Conservation (phyloP, 2,797 vertebrate genomes). For the Odontamblyopus rebecca region DNA sequence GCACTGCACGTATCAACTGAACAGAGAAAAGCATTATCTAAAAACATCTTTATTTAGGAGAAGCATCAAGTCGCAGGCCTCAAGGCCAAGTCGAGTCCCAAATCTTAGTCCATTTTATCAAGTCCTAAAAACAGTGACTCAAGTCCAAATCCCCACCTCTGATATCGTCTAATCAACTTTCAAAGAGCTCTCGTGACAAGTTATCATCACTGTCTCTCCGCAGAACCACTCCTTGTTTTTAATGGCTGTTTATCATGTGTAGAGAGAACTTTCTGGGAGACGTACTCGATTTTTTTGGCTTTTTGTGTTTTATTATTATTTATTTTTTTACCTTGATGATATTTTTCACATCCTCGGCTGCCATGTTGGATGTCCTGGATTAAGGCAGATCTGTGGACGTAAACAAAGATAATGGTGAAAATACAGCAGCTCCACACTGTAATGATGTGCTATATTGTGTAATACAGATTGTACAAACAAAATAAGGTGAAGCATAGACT, state of each 20-base stretch:
- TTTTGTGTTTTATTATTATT: constrained; percentile 19
- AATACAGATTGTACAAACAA: background rate
- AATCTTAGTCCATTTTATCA: too few relatives aligned
- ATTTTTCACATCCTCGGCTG: constrained; percentile 81
- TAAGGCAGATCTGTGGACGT: constrained; percentile 75
- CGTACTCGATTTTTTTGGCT: background rate
- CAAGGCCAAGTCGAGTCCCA: too few relatives aligned
- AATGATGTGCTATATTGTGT: background rate
- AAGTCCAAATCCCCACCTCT: too few relatives aligned
- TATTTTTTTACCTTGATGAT: constrained; percentile 66
- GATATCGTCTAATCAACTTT: constrained; percentile 59
- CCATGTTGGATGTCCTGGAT: constrained; percentile 87
- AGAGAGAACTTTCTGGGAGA: constrained; percentile 14
- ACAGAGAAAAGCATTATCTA: too few relatives aligned
- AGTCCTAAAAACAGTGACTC: too few relatives aligned
- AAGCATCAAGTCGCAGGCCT: too few relatives aligned
- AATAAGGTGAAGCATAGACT: too few relatives aligned
- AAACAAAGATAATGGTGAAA: constrained; percentile 37
- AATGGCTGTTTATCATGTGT: constrained; percentile 39
- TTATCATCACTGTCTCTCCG: constrained; percentile 31
- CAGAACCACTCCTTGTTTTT: constrained; percentile 44
- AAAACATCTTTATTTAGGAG: too few relatives aligned
- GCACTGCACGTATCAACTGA: too few relatives aligned
- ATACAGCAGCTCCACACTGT: background rate
- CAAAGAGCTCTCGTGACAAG: constrained; percentile 57